A percentile compares a stretch with the other conserved stretches of the same genome.
Evolutionary conservation across 2,797 vertebrate genomes (phyloP).

Genomic region (Diplodus sargus): DNA sequence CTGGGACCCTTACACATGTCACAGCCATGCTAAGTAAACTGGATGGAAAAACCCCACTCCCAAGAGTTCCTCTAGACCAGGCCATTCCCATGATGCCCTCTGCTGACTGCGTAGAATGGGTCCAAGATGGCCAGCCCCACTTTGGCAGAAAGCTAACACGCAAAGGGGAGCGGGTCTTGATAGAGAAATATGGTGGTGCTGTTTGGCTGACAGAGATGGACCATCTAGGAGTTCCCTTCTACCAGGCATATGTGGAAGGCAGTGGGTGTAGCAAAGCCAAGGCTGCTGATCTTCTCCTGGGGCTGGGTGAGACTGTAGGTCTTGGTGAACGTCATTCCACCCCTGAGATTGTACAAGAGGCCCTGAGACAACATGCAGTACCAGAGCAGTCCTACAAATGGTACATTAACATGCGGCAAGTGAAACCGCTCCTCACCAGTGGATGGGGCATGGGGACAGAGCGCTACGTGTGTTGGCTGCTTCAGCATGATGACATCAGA

Average conservation of each 20-base stretch:
- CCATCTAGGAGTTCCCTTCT: slow-evolving; percentile 87
- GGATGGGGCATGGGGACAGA: slow-evolving; percentile 90
- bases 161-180: slow-evolving; percentile 84
- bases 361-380: slow-evolving; percentile 84
- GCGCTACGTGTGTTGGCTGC: slow-evolving; percentile 87
- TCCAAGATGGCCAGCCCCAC: slow-evolving; percentile 84
- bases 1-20: slow-evolving; percentile 80
- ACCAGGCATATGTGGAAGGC: slow-evolving; percentile 85
- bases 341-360: slow-evolving; percentile 82
- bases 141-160: slow-evolving; percentile 87
- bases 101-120: slow-evolving; percentile 85
- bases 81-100: slow-evolving; percentile 85
- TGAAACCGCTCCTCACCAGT: slow-evolving; percentile 82
- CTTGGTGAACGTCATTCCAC: slow-evolving; percentile 86
- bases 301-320: slow-evolving; percentile 87
- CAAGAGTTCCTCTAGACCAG: slow-evolving; percentile 83
- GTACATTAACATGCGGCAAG: slow-evolving; percentile 85
- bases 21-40: slow-evolving; percentile 77
- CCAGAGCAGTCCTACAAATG: slow-evolving; percentile 85
- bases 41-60: slow-evolving; percentile 73
- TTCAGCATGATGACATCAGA: slow-evolving; percentile 85
- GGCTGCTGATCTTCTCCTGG: slow-evolving; percentile 86
- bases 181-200: slow-evolving; percentile 82
- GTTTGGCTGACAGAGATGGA: slow-evolving; percentile 89
- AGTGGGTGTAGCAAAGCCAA: slow-evolving; percentile 82